Evolutionary conservation across 2,113 vertebrate genomes (phyloP).

Genomic region (Paramisgurnus dabryanus): DNA sequence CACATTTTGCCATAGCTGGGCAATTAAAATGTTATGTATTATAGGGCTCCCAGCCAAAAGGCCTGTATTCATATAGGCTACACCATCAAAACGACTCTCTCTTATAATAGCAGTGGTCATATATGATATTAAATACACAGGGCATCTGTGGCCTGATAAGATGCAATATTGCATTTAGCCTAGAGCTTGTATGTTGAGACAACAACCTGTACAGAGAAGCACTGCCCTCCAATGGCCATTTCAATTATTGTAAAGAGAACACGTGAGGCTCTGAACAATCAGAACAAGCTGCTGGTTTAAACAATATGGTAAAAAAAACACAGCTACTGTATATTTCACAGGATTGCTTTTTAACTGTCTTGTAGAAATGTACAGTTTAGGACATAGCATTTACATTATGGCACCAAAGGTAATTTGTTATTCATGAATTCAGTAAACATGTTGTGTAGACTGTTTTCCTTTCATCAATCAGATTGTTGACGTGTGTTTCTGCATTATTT

Average conservation of each 20-base stretch:
- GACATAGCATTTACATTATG: too few relatives aligned
- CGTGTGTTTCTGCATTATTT: too few relatives aligned
- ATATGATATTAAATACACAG: background rate
- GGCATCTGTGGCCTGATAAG: background rate
- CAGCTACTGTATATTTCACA: background rate
- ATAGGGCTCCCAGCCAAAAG: background rate
- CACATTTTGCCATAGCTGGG: background rate
- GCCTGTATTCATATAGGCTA: background rate
- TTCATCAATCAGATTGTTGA: too few relatives aligned
- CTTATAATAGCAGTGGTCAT: background rate
- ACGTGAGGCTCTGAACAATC: background rate
- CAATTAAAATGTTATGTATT: background rate
- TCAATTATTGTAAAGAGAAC: background rate
- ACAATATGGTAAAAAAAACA: background rate
- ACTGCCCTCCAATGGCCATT: constrained; percentile 41
- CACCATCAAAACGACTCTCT: background rate
- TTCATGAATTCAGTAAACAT: too few relatives aligned
- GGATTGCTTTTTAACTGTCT: too few relatives aligned
- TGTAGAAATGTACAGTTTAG: too few relatives aligned
- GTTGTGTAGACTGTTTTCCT: too few relatives aligned
- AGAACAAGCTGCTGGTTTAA: background rate
- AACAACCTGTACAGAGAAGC: constrained; percentile 4
- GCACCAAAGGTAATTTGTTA: too few relatives aligned
- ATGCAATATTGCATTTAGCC: background rate
- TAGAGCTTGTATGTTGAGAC: background rate